These are phyloP conservation scores for Psittacula cyanocephala DNA, from an alignment of 2,113 vertebrate genomes.

Conservation along the genomic window DNA sequence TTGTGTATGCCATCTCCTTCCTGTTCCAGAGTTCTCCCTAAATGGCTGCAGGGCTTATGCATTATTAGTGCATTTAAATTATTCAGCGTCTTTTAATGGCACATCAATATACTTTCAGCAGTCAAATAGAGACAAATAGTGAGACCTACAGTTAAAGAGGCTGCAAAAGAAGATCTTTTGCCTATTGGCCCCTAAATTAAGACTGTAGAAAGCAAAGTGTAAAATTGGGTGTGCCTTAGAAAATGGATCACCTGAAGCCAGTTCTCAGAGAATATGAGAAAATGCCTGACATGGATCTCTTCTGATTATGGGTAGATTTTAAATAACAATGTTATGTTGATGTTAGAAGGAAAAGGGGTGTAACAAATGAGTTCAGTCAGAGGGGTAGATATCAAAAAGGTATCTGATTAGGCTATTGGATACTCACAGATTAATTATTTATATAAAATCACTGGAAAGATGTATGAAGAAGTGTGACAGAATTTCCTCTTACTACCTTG, in stretches of 20 bases:
- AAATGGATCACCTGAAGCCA: neutral
- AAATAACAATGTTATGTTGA: neutral
- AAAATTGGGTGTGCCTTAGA: neutral
- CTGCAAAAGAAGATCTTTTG: neutral
- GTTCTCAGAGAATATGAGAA: neutral
- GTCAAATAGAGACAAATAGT: neutral
- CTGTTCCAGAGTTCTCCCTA: neutral
- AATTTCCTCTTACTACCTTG: neutral
- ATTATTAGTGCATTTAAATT: neutral
- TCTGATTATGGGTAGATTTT: neutral
- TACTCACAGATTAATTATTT: neutral
- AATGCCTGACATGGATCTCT: neutral
- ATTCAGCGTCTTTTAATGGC: slow-evolving; percentile 30
- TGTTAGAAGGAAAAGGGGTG: neutral
- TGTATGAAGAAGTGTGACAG: neutral
- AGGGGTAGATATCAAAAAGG: neutral
- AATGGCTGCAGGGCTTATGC: neutral
- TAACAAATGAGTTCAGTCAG: neutral
- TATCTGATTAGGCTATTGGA: neutral
- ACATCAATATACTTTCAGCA: neutral
- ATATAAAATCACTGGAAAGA: neutral
- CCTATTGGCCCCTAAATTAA: neutral
- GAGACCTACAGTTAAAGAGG: neutral
- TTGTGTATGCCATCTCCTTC: neutral
- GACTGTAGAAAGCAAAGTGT: neutral